Evolutionary conservation across 1,140 invertebrate species (phyloP), one percentile per base, ranked within the genome.

Genomic region (Gonatopus flavifemur): DNA sequence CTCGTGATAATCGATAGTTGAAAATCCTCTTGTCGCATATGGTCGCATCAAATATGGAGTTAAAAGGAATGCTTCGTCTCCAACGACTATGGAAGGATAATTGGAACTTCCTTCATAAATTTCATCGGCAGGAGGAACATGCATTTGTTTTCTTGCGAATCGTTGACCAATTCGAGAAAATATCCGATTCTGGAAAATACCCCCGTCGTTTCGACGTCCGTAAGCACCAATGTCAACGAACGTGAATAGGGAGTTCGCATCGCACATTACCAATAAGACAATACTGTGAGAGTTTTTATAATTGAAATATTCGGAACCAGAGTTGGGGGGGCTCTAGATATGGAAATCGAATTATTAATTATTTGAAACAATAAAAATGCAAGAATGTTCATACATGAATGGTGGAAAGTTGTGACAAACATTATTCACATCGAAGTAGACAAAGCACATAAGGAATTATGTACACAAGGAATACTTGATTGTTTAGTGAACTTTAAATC

Each of bases 241-340:
- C 6, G 68, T 59, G 64, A 81, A 80, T 53, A 61, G 68, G 45
- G 71, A 77, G 35, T 79, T 55, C 21, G 74, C 76, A 62, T 81
- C 77, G 39, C 67, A 74, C 2, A 79, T 40, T 38, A 71, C 79
- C 37, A 80, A 60, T 38, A 82, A 59, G 18, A 80, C 73, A 6
- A 81, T 69, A 41, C 69, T 76, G 54, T 70, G 69, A 35, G 55
- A 60, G 4, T 66, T 51, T 55, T 80, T 80, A 59, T 80, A 81
- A 59, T 79, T 78, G 49, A 64, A 79, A 59, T 66, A 80, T 20
- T 44, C 21, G 8, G 70, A 74, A 16, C 76, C 76, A 45, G 47
- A 54, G 20, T 67, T 52, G 31, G 47, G 25, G 40, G 63, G 63
- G 13, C 46, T 53, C 55, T 55, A 63, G 47, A 69, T 59, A 42